Conservation (phyloP, 2,113 vertebrate genomes). For the Rallus limicola region DNA sequence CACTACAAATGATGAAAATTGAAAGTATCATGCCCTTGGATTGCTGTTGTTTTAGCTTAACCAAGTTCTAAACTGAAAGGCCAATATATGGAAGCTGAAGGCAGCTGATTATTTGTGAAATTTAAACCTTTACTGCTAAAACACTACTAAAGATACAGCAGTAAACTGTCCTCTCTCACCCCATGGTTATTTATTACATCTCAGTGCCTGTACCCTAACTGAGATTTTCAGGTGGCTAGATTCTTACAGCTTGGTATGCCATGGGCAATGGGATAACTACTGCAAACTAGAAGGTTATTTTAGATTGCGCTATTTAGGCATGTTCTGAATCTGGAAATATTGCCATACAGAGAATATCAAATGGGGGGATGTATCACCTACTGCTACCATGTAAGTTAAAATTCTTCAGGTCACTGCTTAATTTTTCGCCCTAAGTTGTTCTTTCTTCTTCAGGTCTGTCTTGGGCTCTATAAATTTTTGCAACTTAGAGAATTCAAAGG, state of each 20-base stretch:
- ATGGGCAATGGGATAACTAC: neutral
- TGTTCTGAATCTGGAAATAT: neutral
- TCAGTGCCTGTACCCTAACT: neutral
- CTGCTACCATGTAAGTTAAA: neutral
- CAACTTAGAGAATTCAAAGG: neutral
- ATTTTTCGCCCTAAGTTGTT: neutral
- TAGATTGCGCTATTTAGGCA: neutral
- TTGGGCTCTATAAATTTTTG: neutral
- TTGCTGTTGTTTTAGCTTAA: neutral
- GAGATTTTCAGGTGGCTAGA: neutral
- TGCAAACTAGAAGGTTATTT: neutral
- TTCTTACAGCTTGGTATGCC: neutral
- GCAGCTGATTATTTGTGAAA: neutral
- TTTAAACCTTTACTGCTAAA: neutral
- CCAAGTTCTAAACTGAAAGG: neutral
- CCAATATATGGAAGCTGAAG: neutral
- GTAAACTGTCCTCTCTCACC: neutral
- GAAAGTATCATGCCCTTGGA: neutral
- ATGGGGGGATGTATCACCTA: neutral
- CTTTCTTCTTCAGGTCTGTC: neutral
- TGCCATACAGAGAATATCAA: neutral
- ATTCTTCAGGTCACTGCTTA: neutral
- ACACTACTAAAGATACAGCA: neutral
- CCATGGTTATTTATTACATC: neutral
- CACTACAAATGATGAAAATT: neutral